Conservation (phyloP, 2,797 vertebrate genomes). For the Telmatherina bonti region DNA sequence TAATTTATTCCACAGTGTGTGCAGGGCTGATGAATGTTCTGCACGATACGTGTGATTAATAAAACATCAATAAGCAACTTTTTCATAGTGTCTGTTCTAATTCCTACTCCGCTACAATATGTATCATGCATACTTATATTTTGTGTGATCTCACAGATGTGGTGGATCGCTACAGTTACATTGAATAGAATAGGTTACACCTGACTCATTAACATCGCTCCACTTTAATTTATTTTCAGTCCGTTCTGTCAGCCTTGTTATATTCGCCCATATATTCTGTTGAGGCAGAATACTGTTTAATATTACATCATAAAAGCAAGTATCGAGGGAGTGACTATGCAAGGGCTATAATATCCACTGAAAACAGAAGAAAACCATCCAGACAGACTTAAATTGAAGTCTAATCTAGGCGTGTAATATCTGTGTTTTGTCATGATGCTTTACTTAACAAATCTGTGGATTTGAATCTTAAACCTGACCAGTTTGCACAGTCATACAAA, state of each 20-base stretch:
- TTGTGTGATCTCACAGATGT: slow-evolving; percentile 27
- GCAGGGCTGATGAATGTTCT: not conserved
- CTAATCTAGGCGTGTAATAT: slow-evolving; percentile 42
- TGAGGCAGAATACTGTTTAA: slow-evolving; percentile 43
- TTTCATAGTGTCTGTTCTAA: not conserved
- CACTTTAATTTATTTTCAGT: slow-evolving; percentile 35
- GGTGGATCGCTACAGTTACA: slow-evolving; percentile 18
- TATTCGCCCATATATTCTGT: slow-evolving; percentile 48
- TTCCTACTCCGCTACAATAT: slow-evolving; percentile 7
- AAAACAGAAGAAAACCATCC: slow-evolving; percentile 7
- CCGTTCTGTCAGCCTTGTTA: slow-evolving; percentile 30
- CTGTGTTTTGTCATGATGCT: slow-evolving; percentile 40
- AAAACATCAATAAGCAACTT: not conserved
- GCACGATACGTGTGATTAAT: not conserved
- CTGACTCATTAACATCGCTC: slow-evolving; percentile 49
- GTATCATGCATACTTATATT: slow-evolving; percentile 28
- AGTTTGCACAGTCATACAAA: slow-evolving; percentile 42
- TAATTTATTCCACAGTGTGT: not conserved
- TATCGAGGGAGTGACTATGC: not conserved
- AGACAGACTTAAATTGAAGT: slow-evolving; percentile 22
- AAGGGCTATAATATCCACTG: slow-evolving; percentile 14
- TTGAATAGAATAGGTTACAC: slow-evolving; percentile 46
- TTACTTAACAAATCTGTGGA: slow-evolving; percentile 52
- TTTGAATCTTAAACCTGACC: slow-evolving; percentile 50
- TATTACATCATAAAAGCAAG: slow-evolving; percentile 49